Evolutionary conservation across 2,888 invertebrate genomes (phyloP).

Genomic region (Crematogaster levior): DNA sequence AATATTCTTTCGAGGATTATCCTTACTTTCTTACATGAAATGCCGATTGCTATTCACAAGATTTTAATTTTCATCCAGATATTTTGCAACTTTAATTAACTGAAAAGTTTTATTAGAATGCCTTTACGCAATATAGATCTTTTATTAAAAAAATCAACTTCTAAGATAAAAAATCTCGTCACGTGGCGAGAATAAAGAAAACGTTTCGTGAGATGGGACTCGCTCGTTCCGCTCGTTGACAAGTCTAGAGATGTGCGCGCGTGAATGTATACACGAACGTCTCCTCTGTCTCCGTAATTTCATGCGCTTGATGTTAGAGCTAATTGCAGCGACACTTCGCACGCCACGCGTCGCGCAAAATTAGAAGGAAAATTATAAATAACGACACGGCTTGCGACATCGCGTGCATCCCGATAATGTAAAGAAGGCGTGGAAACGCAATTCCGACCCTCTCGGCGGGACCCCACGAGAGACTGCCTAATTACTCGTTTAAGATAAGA

Average conservation of each 20-base stretch:
- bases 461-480: constrained; percentile 63
- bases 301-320: constrained; percentile 37
- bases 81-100: background rate
- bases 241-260: background rate
- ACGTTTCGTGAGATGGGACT: background rate
- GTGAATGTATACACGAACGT: background rate
- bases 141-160: background rate
- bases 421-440: constrained; percentile 71
- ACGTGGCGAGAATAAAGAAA: background rate
- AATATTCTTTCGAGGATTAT: background rate
- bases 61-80: background rate
- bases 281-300: background rate
- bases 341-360: constrained; percentile 61
- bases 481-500: constrained; percentile 77
- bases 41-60: background rate
- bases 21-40: background rate
- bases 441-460: constrained; percentile 61
- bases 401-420: constrained; percentile 73
- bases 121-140: background rate
- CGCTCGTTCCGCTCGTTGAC: background rate
- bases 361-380: constrained; percentile 71
- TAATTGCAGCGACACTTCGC: constrained; percentile 62
- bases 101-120: background rate
- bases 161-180: background rate
- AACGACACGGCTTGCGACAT: constrained; percentile 57